Conservation (phyloP, 2,888 invertebrate species). For the Cephonodes hylas region DNA sequence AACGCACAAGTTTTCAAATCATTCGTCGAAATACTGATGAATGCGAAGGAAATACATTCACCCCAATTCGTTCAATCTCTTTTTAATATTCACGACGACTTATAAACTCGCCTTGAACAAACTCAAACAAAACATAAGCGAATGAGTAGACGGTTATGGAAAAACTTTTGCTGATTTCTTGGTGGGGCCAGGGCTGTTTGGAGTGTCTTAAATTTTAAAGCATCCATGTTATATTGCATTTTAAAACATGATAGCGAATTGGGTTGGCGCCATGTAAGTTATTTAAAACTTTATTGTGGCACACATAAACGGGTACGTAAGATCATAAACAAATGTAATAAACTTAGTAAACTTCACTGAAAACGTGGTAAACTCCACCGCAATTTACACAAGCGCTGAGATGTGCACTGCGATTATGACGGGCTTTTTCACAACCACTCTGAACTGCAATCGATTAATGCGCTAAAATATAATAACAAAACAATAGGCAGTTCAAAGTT, state of each 20-base stretch:
- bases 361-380: constrained; percentile 19
- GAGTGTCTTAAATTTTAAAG: constrained; percentile 28
- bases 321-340: constrained; percentile 11
- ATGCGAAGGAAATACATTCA: constrained; percentile 20
- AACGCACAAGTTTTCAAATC: background rate
- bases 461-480: background rate
- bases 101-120: constrained; percentile 45
- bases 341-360: constrained; percentile 15
- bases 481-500: background rate
- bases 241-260: background rate
- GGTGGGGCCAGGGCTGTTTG: constrained; percentile 34
- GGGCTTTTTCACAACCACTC: background rate
- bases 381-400: background rate
- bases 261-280: background rate
- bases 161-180: constrained; percentile 48
- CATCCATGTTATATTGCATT: constrained; percentile 16
- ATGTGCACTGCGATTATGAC: background rate
- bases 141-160: constrained; percentile 43
- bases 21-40: background rate
- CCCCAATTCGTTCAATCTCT: constrained; percentile 28
- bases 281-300: constrained; percentile 3
- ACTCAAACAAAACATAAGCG: constrained; percentile 46
- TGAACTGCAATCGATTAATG: background rate
- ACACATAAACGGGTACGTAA: constrained; percentile 11
- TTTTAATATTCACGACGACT: constrained; percentile 44